Evolutionary conservation across 2,888 invertebrate genomes (phyloP).

Genomic region (Drosophila ochracea): DNA sequence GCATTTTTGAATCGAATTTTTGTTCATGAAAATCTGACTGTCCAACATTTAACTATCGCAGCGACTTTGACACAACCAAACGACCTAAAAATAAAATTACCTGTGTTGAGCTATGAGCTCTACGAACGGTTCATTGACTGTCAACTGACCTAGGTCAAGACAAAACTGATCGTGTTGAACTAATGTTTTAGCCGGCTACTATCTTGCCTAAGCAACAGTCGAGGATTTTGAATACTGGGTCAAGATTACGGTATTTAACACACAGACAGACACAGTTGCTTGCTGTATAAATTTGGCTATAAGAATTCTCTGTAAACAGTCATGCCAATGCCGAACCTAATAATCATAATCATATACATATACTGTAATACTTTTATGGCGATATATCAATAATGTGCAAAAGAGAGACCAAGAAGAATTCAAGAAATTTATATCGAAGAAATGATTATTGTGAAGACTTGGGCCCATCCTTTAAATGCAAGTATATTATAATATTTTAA

Average conservation of each 20-base stretch:
- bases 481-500: neutral
- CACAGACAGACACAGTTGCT: neutral
- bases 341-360: constrained; percentile 12
- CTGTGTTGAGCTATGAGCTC: constrained; percentile 9
- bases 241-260: constrained; percentile 27
- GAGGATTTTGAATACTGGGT: constrained; percentile 37
- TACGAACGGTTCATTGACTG: constrained; percentile 50
- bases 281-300: constrained; percentile 30
- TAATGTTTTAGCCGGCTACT: constrained; percentile 28
- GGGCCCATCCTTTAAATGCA: neutral
- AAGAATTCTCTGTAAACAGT: constrained; percentile 40
- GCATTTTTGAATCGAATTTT: constrained; percentile 49
- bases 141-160: constrained; percentile 54
- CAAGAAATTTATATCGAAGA: neutral
- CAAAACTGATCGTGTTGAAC: constrained; percentile 38
- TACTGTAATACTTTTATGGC: neutral
- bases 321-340: constrained; percentile 51
- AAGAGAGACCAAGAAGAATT: neutral
- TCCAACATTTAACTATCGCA: constrained; percentile 44
- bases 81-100: constrained; percentile 22
- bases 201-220: neutral
- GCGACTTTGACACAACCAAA: constrained; percentile 48
- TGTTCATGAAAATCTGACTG: constrained; percentile 15
- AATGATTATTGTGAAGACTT: neutral
- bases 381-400: neutral